Conservation (phyloP, 2,888 invertebrate genomes). For the Diplolepis rosae region DNA sequence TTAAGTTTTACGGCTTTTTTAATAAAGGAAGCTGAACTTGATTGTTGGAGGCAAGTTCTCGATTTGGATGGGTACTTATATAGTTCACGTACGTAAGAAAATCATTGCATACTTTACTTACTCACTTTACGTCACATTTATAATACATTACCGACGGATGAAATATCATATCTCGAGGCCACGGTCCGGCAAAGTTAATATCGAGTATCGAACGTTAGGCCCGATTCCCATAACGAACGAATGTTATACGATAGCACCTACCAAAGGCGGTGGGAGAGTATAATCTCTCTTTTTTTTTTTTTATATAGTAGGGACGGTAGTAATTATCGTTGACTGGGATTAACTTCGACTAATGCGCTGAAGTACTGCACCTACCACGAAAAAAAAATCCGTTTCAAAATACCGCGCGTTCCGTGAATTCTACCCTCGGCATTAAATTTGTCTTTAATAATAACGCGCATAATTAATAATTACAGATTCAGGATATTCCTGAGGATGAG, state of each 20-base stretch:
- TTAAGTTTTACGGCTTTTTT: neutral
- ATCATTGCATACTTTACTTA: neutral
- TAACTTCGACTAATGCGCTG: slow-evolving; percentile 20
- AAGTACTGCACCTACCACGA: neutral
- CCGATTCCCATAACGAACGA: slow-evolving; percentile 27
- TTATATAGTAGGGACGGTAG: slow-evolving; percentile 14
- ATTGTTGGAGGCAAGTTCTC: slow-evolving; percentile 24
- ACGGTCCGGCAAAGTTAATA: slow-evolving; percentile 28
- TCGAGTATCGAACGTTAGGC: slow-evolving; percentile 26
- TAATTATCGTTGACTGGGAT: slow-evolving; percentile 23
- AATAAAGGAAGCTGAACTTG: slow-evolving; percentile 19
- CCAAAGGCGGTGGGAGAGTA: neutral
- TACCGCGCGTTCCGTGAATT: neutral
- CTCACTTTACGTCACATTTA: slow-evolving; percentile 22
- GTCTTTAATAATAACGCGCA: slow-evolving; percentile 6
- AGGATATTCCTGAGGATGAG: neutral
- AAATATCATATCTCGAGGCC: slow-evolving; percentile 27
- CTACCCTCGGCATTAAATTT: neutral
- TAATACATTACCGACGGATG: slow-evolving; percentile 2
- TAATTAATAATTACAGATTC: slow-evolving; percentile 20
- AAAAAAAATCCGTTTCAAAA: neutral
- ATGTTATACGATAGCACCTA: slow-evolving; percentile 10
- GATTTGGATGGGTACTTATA: slow-evolving; percentile 23
- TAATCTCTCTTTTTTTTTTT: slow-evolving; percentile 12
- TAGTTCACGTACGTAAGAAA: slow-evolving; percentile 16